A percentile compares a stretch with the other conserved stretches of the same genome.
Evolutionary conservation across 2,797 vertebrate species (phyloP).

Genomic region (Pseudochirops cupreus): DNA sequence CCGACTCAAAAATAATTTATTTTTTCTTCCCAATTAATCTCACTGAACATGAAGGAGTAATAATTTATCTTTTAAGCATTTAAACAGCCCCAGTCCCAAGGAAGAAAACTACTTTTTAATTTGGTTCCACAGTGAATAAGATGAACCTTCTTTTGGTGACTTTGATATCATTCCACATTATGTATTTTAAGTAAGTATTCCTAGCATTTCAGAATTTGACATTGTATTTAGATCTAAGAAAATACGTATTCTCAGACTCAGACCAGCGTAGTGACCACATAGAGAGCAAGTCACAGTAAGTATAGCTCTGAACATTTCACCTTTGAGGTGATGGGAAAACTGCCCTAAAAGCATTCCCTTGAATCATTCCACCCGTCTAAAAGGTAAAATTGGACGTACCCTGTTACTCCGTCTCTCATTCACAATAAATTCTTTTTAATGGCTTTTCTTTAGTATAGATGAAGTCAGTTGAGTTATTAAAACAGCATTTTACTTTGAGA

Average conservation of each 20-base stretch:
- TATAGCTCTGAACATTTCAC: not conserved
- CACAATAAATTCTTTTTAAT: not conserved
- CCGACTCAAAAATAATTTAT: not conserved
- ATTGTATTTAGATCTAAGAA: not conserved
- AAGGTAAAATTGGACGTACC: not conserved
- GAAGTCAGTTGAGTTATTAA: constrained; percentile 11
- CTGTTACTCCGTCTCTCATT: not conserved
- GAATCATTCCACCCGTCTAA: not conserved
- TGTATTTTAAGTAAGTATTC: not conserved
- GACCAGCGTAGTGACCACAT: not conserved
- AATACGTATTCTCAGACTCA: not conserved
- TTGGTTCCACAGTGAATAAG: not conserved
- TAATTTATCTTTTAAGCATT: not conserved
- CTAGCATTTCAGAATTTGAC: not conserved
- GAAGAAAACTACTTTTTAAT: not conserved
- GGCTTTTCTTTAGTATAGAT: not conserved
- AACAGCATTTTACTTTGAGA: not conserved
- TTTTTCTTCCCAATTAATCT: not conserved
- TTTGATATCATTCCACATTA: not conserved
- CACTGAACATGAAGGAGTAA: not conserved
- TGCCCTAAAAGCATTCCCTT: not conserved
- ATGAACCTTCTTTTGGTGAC: not conserved
- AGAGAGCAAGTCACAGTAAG: not conserved
- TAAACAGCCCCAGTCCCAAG: not conserved
- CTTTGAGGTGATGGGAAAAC: not conserved